phyloP scores from a whole-genome alignment of 2,113 vertebrate species.

The Ctenodactylus gundi region DNA sequence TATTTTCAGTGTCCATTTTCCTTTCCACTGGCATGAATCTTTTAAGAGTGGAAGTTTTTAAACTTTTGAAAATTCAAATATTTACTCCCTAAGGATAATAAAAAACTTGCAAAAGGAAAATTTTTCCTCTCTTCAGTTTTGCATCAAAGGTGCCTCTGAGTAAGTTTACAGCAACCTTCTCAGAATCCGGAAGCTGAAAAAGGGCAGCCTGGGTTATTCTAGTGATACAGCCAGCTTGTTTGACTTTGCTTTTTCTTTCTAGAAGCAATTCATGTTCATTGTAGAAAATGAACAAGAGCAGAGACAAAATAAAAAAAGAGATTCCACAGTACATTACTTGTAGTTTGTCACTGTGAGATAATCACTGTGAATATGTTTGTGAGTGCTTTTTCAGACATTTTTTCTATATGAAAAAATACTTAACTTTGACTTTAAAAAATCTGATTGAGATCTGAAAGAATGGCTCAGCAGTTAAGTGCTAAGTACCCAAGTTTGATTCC shows the following conservation, averaged over 20 bases:
- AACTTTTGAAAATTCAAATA: slow-evolving; percentile 47
- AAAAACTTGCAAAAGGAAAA: background rate
- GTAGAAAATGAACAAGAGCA: background rate
- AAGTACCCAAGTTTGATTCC: too few species aligned
- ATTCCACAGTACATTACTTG: background rate
- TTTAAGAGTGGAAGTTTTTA: background rate
- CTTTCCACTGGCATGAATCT: background rate
- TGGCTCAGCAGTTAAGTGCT: too few species aligned
- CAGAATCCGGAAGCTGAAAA: background rate
- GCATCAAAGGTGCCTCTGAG: background rate
- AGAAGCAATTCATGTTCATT: background rate
- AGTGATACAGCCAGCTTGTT: background rate
- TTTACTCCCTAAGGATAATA: background rate
- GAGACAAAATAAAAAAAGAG: background rate
- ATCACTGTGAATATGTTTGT: background rate
- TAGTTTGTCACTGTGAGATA: background rate
- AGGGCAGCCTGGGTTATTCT: background rate
- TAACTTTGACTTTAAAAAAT: too few species aligned
- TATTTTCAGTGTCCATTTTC: background rate
- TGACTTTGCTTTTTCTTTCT: slow-evolving; percentile 14
- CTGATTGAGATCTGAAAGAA: too few species aligned
- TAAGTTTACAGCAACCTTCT: background rate
- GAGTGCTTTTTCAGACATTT: background rate
- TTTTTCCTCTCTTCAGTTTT: background rate
- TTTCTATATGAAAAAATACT: background rate